phyloP scores from a whole-genome alignment of 2,113 vertebrate species.

The Meriones unguiculatus region DNA sequence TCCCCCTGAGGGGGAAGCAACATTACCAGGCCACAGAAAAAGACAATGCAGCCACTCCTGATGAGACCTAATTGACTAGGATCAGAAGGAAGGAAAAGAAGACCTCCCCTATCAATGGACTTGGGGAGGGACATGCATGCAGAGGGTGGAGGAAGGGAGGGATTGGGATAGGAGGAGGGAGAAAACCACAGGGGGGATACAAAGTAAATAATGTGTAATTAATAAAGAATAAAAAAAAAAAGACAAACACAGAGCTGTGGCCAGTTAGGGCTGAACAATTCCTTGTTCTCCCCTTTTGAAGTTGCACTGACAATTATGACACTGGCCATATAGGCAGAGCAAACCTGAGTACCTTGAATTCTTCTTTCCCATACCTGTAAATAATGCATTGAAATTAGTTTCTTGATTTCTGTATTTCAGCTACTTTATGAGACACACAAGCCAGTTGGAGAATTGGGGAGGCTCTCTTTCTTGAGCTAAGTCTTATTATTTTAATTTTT shows the following conservation, averaged over 20 bases:
- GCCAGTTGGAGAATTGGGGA: background rate
- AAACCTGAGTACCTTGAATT: background rate
- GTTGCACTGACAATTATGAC: background rate
- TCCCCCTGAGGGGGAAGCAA: no score
- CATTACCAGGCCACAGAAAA: no score
- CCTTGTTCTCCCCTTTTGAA: background rate
- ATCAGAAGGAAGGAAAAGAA: no score
- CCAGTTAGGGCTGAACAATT: background rate
- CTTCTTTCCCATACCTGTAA: background rate
- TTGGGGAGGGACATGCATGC: no score
- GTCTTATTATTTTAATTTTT: background rate
- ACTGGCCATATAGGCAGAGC: background rate
- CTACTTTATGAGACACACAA: constrained; percentile 11
- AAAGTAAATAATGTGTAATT: no score
- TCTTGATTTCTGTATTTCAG: background rate
- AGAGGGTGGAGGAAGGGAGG: no score
- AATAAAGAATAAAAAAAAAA: no score
- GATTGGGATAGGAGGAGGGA: no score
- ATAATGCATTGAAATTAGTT: background rate
- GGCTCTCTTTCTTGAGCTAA: background rate
- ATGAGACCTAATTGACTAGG: no score
- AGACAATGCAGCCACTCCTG: no score
- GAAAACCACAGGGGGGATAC: no score
- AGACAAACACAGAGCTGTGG: background rate
- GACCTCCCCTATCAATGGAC: no score